Evolutionary conservation across 2,797 vertebrate genomes (phyloP), one percentile per base, ranked within the genome.

Genomic region (Phoebastria nigripes): DNA sequence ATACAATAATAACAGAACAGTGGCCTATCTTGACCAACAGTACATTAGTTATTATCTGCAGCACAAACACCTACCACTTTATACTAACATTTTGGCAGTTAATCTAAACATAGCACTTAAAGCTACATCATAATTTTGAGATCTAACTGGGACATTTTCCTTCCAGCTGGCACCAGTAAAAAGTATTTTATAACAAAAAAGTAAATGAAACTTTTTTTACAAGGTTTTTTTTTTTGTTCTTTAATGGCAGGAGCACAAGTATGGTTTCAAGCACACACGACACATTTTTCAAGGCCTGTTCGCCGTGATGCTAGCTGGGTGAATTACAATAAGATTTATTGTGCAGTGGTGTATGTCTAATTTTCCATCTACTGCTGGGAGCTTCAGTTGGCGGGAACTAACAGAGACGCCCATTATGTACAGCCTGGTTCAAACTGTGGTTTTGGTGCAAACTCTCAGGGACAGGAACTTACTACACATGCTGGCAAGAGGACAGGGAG

Each of bases 71-170:
- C 98, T 99, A 98, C 98, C 98, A 99, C 98, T 99, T 98, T 99
- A 98, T 98, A 98, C 98, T 98, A 98, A 98, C 98, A 98, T 98
- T 98, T 98, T 99, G 99, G 98, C 99, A 99, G 98, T 98, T 98
- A 98, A 98, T 98, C 97, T 98, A 98, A 99, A 99, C 98, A 98
- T 98, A 98, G 98, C 98, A 99, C 99, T 99, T 99, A 98, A 97
- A 98, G 97, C 98, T 98, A 98, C 98, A 97, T 98, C 98, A 98
- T 98, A 98, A 98, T 98, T 98, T 98, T 97, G 97, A 97, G 97
- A 98, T 98, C 98, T 98, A 97, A 98, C 96, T 97, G 97, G 97
- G 96, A 96, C 95, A 88, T 96, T 97, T 97, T 93, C 96, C 97
- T 98, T 97, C 97, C 97, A 97, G 97, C 98, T 98, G 97, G 98